phyloP scores from a whole-genome alignment of 2,888 invertebrate species.

The Nomada fucata region DNA sequence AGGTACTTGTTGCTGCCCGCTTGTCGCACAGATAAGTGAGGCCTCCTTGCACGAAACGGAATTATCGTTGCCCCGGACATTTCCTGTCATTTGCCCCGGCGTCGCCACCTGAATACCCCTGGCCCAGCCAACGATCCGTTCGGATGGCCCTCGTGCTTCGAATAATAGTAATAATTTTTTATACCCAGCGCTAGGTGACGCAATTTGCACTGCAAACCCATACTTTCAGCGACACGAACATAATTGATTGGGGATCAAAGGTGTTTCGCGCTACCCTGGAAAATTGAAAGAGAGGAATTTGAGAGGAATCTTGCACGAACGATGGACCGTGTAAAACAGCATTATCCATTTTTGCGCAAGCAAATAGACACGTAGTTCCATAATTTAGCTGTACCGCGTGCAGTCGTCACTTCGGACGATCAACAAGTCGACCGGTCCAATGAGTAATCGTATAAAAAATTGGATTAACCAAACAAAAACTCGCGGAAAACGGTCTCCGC shows the following conservation, averaged over 20 bases:
- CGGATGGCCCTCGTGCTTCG: too few species aligned
- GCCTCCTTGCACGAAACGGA: neutral
- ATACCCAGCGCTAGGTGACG: too few species aligned
- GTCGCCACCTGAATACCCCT: neutral
- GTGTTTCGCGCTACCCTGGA: too few species aligned
- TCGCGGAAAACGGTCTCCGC: neutral
- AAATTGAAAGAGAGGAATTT: too few species aligned
- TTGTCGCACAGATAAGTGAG: constrained; percentile 19
- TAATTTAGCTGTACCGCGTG: neutral
- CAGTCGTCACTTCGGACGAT: too few species aligned
- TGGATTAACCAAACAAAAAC: neutral
- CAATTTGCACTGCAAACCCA: too few species aligned
- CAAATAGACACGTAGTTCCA: neutral
- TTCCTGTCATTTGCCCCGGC: neutral
- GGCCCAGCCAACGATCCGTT: neutral
- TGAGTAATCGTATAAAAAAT: neutral
- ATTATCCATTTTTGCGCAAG: too few species aligned
- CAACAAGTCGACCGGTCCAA: neutral
- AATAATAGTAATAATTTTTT: too few species aligned
- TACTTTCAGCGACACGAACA: too few species aligned
- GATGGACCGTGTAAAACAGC: too few species aligned
- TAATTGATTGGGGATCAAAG: too few species aligned
- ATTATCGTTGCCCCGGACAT: constrained; percentile 5
- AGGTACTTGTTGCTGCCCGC: neutral
- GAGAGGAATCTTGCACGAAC: too few species aligned